phyloP scores from a whole-genome alignment of 2,113 vertebrate genomes.

The Misgurnus mizolepis region DNA sequence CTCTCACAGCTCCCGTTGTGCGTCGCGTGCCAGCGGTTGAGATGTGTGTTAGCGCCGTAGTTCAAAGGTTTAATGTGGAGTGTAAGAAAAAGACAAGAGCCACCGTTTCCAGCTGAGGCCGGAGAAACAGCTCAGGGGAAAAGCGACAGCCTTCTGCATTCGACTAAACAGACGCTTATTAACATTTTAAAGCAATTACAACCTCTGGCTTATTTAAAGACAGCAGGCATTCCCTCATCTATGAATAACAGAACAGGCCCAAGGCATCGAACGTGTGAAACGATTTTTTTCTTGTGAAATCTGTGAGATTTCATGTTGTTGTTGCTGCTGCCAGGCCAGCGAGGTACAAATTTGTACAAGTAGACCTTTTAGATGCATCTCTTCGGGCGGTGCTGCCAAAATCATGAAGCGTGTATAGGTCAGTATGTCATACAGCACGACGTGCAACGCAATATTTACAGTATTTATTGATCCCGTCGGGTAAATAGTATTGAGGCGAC shows the following conservation, averaged over 20 bases:
- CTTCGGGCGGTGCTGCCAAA: not conserved
- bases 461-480: not conserved
- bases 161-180: slow-evolving; percentile 61
- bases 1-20: too few species aligned
- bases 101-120: slow-evolving; percentile 57
- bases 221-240: slow-evolving; percentile 56
- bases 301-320: not conserved
- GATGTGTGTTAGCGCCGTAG: slow-evolving; percentile 62
- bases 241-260: slow-evolving; percentile 58
- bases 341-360: not conserved
- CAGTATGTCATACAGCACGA: not conserved
- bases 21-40: not conserved
- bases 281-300: not conserved
- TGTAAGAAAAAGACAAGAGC: slow-evolving; percentile 56
- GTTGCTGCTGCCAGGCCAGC: not conserved
- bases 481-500: not conserved
- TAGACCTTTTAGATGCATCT: not conserved
- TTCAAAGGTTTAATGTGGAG: slow-evolving; percentile 67
- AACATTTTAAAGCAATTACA: slow-evolving; percentile 67
- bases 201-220: slow-evolving; percentile 63
- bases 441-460: not conserved
- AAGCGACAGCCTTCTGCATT: slow-evolving; percentile 61
- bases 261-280: slow-evolving; percentile 33
- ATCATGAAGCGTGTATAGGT: not conserved
- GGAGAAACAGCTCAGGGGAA: slow-evolving; percentile 58